Evolutionary conservation across 2,113 vertebrate genomes (phyloP), one percentile per base, ranked within the genome.

Genomic region (Lepidiolamprologus cunningtoni): DNA sequence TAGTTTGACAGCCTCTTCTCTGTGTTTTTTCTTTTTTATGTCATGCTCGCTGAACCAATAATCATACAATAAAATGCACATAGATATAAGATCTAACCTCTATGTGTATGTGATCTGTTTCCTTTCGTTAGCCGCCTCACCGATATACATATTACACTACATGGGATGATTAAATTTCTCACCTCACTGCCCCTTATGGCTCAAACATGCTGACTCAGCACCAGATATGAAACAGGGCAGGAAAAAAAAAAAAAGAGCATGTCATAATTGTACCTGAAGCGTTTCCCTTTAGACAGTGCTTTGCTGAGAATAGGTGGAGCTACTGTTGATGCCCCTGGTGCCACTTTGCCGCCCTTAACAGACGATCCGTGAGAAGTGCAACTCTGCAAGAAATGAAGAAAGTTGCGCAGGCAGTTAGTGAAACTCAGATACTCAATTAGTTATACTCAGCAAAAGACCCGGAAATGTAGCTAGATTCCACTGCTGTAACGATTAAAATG

Each of bases 231-330:
- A 85, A 89, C 68, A n/a, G 80, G 63, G 85, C 81, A 31, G 54
- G 78, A 84, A 91, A 91, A 66, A 91, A 31, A 31, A 31, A 52
- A 66, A 89, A 55, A 91, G 73, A 82, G 33, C 58, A 80, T 78
- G 57, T 68, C 79, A 47, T 73, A 55, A 82, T 66, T 81, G 89
- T 91, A 96, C 96, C 96, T 97, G 95, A 95, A 95, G 93, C 92
- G 94, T 93, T 96, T 97, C 81, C 92, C 95, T 89, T 93, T 94
- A 26, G 95, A 92, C 85, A 93, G 92, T 4, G 87, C 92, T 93
- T 93, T 95, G 94, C 89, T 91, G 87, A 95, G 94, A 68, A 93
- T 53, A 35, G 94, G 92, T 31, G 94, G 87, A 42, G 93, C 83
- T 28, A 33, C 89, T 68, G 82, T 35, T n/a, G 94, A 88, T 79